phyloP scores from a whole-genome alignment of 2,113 vertebrate species.

The Callospermophilus lateralis region DNA sequence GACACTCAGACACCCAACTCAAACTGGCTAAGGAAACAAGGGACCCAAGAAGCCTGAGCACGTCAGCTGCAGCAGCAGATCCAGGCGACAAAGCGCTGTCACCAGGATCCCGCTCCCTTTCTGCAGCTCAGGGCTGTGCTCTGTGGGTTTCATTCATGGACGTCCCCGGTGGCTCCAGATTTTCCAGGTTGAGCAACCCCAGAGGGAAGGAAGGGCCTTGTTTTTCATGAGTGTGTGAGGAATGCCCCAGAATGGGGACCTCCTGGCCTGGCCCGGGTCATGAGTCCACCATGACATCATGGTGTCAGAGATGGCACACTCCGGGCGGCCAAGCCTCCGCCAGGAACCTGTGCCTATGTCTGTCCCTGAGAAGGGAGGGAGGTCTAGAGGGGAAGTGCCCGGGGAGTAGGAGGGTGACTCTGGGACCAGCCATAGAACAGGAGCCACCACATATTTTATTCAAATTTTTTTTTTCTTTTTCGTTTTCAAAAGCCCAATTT shows the following conservation, averaged over 20 bases:
- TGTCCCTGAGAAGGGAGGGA: not conserved
- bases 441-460: not conserved
- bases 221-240: not conserved
- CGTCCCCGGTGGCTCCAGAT: not conserved
- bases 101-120: not conserved
- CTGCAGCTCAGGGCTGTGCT: not conserved
- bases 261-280: not conserved
- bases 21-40: not conserved
- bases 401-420: not conserved
- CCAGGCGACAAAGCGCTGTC: not conserved
- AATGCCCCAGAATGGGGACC: not conserved
- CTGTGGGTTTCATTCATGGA: not conserved
- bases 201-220: not conserved
- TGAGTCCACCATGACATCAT: not conserved
- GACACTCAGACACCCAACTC: slow-evolving; percentile 20
- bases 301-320: not conserved
- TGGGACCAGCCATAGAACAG: not conserved
- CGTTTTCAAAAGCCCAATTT: not conserved
- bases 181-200: not conserved
- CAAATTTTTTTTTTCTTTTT: not conserved
- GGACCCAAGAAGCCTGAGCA: not conserved
- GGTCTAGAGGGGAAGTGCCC: not conserved
- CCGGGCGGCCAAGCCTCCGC: not conserved
- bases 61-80: not conserved
- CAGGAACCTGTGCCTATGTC: not conserved